Evolutionary conservation across 2,797 vertebrate genomes (phyloP).

Genomic region (Cossypha dichroa): DNA sequence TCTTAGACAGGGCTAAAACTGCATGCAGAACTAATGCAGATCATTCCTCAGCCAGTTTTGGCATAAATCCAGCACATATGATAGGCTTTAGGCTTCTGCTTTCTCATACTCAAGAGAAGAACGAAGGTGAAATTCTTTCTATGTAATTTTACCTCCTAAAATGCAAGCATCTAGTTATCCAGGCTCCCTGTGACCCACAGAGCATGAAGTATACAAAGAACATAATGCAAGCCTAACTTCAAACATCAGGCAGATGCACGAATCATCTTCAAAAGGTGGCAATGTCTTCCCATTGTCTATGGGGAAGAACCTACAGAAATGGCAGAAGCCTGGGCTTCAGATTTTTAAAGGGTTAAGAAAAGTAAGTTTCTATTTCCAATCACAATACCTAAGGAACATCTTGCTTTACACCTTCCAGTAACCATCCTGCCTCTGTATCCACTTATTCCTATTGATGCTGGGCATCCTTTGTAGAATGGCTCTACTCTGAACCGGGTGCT

Average conservation of each 20-base stretch:
- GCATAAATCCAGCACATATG: background rate
- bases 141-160: background rate
- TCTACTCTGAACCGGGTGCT: background rate
- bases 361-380: background rate
- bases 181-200: background rate
- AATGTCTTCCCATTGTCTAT: background rate
- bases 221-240: background rate
- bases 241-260: background rate
- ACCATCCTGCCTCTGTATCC: background rate
- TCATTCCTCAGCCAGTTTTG: background rate
- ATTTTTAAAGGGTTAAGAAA: background rate
- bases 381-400: background rate
- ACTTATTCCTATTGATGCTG: background rate
- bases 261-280: background rate
- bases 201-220: background rate
- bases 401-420: background rate
- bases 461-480: background rate
- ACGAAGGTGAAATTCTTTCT: background rate
- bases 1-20: background rate
- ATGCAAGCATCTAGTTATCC: background rate
- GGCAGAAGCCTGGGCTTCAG: background rate
- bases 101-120: background rate
- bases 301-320: background rate
- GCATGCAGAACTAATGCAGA: background rate
- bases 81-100: background rate